Base-by-base conservation (phyloP, 2,888 invertebrate species). In the Aproaerema taeniolella region DNA sequence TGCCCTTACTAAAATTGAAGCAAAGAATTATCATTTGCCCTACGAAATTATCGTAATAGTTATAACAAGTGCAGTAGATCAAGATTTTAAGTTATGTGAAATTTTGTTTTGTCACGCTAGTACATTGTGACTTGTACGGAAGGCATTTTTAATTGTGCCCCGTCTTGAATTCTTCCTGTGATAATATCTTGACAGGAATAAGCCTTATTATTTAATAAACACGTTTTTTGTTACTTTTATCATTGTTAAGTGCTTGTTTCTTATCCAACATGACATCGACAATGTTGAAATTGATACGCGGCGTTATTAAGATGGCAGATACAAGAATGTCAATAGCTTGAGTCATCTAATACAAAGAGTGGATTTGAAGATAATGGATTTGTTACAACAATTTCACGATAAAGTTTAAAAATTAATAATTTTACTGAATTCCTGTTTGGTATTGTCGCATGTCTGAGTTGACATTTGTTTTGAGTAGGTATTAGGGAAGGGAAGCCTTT, bases 121-220 rank as follows among this genome's bases (percentile, higher is more conserved):
- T 46, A 46, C 44, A 46, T 52, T 43, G 47, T 66, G 54, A 58
- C 64, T 67, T 61, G 55, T 41, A 48, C 49, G 45, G 50, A 49
- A 59, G 52, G 50, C 46, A 55, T 55, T 57, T 61, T 63, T 71
- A 67, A 74, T 67, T 68, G 57, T 52, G 52, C 55, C 47, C 43
- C 56, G 63, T 55, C 67, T 64, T 70, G 61, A 64, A 76, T 74
- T 59, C 59, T 60, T 57, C 49, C 49, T 44, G 38, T 33, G 55
- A 61, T 60, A 39, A 40, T 52, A 66, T 60, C 58, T 43, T 42
- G 47, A 46, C 47, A 58, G 48, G 50, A 57, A 59, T 57, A 56
- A 51, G 50, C 49, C 47, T 53, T 49, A 51, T 53, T 61, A 52
- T 9, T 26, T 9, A n/a, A 17, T 39, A 41, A 48, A n/a, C n/a